These are phyloP conservation scores for Drosophila tani DNA, from an alignment of 1,140 invertebrate species.

Conservation along the genomic window DNA sequence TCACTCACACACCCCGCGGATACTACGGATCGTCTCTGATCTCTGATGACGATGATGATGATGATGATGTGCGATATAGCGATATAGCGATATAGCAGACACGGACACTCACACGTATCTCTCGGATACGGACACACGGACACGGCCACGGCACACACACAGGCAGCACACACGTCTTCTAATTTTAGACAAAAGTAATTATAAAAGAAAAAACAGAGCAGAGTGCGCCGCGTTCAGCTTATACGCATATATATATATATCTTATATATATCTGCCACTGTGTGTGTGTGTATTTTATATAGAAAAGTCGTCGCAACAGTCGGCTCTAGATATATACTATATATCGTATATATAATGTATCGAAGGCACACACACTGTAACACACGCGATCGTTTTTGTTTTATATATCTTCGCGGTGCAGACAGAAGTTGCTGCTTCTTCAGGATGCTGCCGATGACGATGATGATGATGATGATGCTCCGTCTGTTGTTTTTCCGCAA, in stretches of 20 bases:
- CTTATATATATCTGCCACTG: conserved; percentile 53
- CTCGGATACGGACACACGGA: conserved; percentile 62
- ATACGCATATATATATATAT: conserved; percentile 82
- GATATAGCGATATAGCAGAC: conserved; percentile 77
- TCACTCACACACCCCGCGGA: conserved; percentile 44
- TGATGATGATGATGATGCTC: conserved; percentile 11
- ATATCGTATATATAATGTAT: conserved; percentile 31
- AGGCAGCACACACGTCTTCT: conserved; percentile 84
- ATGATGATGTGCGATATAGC: conserved; percentile 80
- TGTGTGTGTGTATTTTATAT: conserved; percentile 55
- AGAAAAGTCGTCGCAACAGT: conserved; percentile 68
- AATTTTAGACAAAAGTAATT: conserved; percentile 85
- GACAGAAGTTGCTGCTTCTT: conserved; percentile 63
- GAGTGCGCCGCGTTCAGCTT: conserved; percentile 80
- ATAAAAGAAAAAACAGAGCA: conserved; percentile 83
- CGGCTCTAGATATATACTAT: conserved; percentile 41
- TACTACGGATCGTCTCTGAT: conserved; percentile 45
- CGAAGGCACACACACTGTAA: conserved; percentile 45
- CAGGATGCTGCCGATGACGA: conserved; percentile 19
- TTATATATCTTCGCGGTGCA: conserved; percentile 50
- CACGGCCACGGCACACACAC: conserved; percentile 34
- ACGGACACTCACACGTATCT: conserved; percentile 55
- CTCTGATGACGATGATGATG: conserved; percentile 65
- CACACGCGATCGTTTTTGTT: conserved; percentile 63
- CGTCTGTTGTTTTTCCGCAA: conserved; percentile 40